phyloP scores from a whole-genome alignment of 2,113 vertebrate genomes.

The Aegithalos caudatus region DNA sequence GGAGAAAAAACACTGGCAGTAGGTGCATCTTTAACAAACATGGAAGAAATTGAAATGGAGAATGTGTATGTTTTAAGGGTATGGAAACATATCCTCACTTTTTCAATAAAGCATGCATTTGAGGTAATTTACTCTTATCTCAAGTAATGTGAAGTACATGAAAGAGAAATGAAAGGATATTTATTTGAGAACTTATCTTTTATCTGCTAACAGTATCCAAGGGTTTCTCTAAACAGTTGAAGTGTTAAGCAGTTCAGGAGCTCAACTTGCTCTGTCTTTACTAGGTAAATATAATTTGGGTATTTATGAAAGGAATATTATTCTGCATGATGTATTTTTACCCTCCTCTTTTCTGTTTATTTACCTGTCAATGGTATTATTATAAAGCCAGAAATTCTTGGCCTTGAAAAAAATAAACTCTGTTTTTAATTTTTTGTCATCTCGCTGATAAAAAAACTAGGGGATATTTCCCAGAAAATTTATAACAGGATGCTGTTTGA shows the following conservation, averaged over 20 bases:
- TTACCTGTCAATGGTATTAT: not conserved
- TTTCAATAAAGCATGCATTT: not conserved
- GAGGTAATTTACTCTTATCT: not conserved
- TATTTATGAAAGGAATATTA: not conserved
- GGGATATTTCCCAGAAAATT: not conserved
- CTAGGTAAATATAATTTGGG: not conserved
- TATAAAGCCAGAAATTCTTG: not conserved
- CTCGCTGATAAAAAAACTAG: not conserved
- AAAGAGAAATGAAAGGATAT: not conserved
- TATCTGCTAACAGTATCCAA: not conserved
- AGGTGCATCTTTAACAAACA: not conserved
- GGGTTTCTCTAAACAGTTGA: not conserved
- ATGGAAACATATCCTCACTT: not conserved
- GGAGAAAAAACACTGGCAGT: not conserved
- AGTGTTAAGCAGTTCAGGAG: not conserved
- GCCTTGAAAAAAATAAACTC: not conserved
- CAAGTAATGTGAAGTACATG: not conserved
- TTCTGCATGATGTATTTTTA: not conserved
- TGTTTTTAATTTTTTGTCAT: not conserved
- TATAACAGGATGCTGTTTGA: not conserved
- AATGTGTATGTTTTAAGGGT: not conserved
- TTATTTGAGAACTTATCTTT: not conserved
- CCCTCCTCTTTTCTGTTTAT: not conserved
- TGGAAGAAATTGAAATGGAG: not conserved
- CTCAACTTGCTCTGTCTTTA: not conserved